Conservation (phyloP, 2,797 vertebrate species). For the Arnoldichthys spilopterus region DNA sequence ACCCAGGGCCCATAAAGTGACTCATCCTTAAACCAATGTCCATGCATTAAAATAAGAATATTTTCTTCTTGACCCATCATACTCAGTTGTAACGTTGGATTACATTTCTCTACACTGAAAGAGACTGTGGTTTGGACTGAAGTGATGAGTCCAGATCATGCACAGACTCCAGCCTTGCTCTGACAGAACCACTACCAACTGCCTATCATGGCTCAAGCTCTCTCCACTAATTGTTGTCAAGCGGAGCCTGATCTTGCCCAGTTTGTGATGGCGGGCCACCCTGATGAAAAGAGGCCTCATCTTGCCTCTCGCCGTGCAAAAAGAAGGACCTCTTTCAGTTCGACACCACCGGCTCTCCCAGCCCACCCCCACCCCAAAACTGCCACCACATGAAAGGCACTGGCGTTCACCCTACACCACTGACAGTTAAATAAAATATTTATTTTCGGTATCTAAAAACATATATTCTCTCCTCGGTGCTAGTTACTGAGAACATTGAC, state of each 20-base stretch:
- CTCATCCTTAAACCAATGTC: background rate
- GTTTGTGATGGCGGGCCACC: slow-evolving; percentile 58
- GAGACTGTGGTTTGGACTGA: slow-evolving; percentile 11
- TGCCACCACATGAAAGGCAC: slow-evolving; percentile 76
- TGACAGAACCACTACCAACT: slow-evolving; percentile 54
- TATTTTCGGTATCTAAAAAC: slow-evolving; percentile 83
- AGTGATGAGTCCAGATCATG: slow-evolving; percentile 60
- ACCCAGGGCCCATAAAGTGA: too few species aligned
- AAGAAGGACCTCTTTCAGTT: slow-evolving; percentile 58
- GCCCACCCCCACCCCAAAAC: slow-evolving; percentile 69
- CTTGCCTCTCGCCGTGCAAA: slow-evolving; percentile 64
- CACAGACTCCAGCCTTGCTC: slow-evolving; percentile 60
- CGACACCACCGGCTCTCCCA: slow-evolving; percentile 54
- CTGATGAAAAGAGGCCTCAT: slow-evolving; percentile 51
- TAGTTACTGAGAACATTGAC: slow-evolving; percentile 77
- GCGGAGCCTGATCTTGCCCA: slow-evolving; percentile 63
- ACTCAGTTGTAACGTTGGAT: slow-evolving; percentile 4
- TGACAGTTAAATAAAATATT: slow-evolving; percentile 84
- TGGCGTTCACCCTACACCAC: slow-evolving; percentile 67
- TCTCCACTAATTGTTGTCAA: slow-evolving; percentile 79
- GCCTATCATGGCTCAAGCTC: slow-evolving; percentile 67
- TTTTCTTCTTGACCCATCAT: background rate
- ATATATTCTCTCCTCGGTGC: slow-evolving; percentile 80
- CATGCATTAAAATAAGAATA: background rate
- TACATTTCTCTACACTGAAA: slow-evolving; percentile 18